Evolutionary conservation across 2,797 vertebrate species (phyloP).

Genomic region (Anguilla pacifica): DNA sequence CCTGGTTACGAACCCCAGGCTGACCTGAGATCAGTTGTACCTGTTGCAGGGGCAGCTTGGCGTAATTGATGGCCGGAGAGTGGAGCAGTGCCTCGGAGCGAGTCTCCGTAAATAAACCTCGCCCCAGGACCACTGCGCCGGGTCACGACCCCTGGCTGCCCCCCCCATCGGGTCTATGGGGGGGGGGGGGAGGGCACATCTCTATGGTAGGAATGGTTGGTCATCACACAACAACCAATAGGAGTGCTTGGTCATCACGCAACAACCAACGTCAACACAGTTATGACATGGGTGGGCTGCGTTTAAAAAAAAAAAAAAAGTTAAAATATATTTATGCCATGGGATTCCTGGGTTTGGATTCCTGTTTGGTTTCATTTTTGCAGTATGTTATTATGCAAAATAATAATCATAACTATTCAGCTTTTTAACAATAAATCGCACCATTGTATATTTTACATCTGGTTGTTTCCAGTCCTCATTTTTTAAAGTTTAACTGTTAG

Average conservation of each 20-base stretch:
- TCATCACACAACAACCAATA: neutral
- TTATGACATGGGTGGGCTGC: neutral
- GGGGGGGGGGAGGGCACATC: neutral
- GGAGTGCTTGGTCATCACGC: neutral
- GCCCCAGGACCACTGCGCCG: neutral
- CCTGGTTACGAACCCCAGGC: neutral
- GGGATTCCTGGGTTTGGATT: neutral
- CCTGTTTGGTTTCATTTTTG: neutral
- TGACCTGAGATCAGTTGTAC: conserved; percentile 1
- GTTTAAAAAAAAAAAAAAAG: neutral
- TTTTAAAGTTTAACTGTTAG: no score
- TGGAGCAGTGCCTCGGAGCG: neutral
- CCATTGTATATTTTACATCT: no score
- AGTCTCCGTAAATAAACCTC: conserved; percentile 16
- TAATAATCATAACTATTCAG: neutral
- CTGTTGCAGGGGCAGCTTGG: neutral
- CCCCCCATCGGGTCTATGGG: neutral
- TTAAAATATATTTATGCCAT: neutral
- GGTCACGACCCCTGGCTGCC: neutral
- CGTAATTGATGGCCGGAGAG: neutral
- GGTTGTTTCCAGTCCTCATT: no score
- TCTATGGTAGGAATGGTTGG: neutral
- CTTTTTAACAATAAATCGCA: neutral
- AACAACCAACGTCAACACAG: neutral
- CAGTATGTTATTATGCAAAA: neutral